Percentiles rank a stretch among this genome's conserved stretches.
Conservation (phyloP, 2,797 vertebrate species). For the Schizothorax lantsangensis region DNA sequence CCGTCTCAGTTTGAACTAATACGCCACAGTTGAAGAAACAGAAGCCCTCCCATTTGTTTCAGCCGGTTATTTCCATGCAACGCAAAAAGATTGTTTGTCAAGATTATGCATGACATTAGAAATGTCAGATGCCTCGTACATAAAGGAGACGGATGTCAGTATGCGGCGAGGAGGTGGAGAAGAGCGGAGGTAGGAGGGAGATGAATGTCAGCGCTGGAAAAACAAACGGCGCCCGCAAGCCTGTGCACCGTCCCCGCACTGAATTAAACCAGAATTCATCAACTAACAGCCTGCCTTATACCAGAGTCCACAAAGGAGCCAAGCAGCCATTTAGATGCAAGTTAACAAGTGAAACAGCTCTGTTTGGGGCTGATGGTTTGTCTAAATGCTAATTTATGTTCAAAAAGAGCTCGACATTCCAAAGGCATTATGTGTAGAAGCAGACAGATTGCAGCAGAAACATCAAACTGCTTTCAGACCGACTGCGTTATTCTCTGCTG, state of each 20-base stretch:
- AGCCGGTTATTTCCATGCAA: conserved; percentile 51
- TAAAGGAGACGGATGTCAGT: conserved; percentile 57
- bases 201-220: conserved; percentile 53
- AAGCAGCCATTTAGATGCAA: conserved; percentile 62
- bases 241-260: conserved; percentile 25
- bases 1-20: conserved; percentile 55
- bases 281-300: conserved; percentile 51
- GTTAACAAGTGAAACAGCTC: conserved; percentile 52
- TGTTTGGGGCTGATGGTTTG: conserved; percentile 55
- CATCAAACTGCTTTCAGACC: conserved; percentile 55
- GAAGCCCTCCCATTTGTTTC: conserved; percentile 56
- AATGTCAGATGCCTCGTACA: conserved; percentile 60
- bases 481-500: conserved; percentile 44
- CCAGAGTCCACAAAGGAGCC: conserved; percentile 42
- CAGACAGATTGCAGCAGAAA: conserved; percentile 49
- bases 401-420: conserved; percentile 49
- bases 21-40: conserved; percentile 48
- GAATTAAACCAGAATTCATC: conserved; percentile 59
- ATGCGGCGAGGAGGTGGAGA: conserved; percentile 41
- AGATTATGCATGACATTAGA: conserved; percentile 57
- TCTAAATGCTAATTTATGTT: conserved; percentile 64
- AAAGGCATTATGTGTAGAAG: conserved; percentile 53
- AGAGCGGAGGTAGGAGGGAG: conserved; percentile 47
- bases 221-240: conserved; percentile 38
- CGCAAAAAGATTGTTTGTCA: conserved; percentile 57